Percentiles rank a stretch among this genome's conserved stretches.
Conservation (phyloP, 1,140 invertebrate species). For the Solenopsis invicta region DNA sequence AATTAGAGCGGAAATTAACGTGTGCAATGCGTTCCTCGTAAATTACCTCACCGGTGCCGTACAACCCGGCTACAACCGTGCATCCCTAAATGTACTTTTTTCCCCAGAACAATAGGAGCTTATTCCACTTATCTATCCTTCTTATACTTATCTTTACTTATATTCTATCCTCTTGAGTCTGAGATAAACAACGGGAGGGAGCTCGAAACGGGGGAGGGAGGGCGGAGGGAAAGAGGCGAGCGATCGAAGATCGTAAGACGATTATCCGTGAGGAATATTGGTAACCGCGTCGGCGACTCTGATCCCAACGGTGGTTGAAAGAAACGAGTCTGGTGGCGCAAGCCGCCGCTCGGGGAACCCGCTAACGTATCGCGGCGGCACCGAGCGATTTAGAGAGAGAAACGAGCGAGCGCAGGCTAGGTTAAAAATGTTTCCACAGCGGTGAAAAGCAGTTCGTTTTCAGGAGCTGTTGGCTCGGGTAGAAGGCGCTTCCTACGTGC, state of each 20-base stretch:
- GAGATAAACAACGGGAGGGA: slow-evolving; percentile 28
- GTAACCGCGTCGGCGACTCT: slow-evolving; percentile 55
- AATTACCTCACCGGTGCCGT: slow-evolving; percentile 16
- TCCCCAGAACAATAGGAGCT: slow-evolving; percentile 5
- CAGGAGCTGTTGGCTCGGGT: slow-evolving; percentile 32
- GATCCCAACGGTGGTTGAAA: slow-evolving; percentile 57
- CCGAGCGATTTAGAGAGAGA: slow-evolving; percentile 79
- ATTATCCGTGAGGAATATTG: slow-evolving; percentile 72
- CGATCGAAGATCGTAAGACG: slow-evolving; percentile 64
- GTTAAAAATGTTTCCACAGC: slow-evolving; percentile 80
- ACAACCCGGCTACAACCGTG: not conserved
- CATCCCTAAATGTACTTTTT: slow-evolving; percentile 7
- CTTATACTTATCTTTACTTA: slow-evolving; percentile 30
- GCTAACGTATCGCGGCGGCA: slow-evolving; percentile 76
- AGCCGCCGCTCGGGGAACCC: slow-evolving; percentile 53
- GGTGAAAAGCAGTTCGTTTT: slow-evolving; percentile 71
- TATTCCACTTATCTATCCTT: slow-evolving; percentile 15
- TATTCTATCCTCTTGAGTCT: slow-evolving; percentile 9
- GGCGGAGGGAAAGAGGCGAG: slow-evolving; percentile 33
- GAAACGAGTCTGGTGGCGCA: slow-evolving; percentile 58
- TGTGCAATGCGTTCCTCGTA: not conserved
- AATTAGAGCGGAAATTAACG: slow-evolving; percentile 49
- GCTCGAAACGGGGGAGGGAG: not conserved
- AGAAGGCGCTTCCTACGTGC: not conserved
- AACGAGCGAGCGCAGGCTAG: slow-evolving; percentile 64